phyloP scores from a whole-genome alignment of 2,113 vertebrate genomes.

The Hipposideros armiger region DNA sequence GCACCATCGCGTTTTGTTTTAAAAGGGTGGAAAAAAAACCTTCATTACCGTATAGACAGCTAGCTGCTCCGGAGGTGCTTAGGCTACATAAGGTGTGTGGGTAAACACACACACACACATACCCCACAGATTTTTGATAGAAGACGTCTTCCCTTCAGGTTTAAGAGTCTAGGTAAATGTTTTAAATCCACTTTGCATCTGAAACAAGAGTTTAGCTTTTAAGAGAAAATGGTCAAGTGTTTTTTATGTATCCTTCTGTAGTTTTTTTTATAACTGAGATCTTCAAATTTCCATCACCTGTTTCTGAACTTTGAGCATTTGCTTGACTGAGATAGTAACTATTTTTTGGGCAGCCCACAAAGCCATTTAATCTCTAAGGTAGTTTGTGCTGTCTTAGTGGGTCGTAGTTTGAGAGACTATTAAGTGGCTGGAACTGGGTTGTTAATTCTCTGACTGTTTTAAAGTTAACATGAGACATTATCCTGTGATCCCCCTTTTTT shows the following conservation, averaged over 20 bases:
- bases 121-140: background rate
- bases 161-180: conserved; percentile 19
- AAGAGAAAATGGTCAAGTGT: conserved; percentile 11
- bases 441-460: conserved; percentile 33
- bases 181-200: background rate
- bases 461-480: background rate
- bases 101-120: background rate
- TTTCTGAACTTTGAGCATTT: conserved; percentile 63
- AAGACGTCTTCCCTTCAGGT: background rate
- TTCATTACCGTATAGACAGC: conserved; percentile 38
- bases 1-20: conserved; percentile 51
- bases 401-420: background rate
- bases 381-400: background rate
- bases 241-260: background rate
- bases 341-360: background rate
- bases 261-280: conserved; percentile 14
- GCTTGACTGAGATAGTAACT: conserved; percentile 14
- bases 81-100: background rate
- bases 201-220: conserved; percentile 46
- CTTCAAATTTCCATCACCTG: background rate
- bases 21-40: background rate
- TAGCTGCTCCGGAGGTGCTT: conserved; percentile 41
- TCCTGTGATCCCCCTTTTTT: background rate
- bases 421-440: background rate
- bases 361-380: background rate